phyloP scores from a whole-genome alignment of 2,888 invertebrate species.

The Pyrocoelia pectoralis region DNA sequence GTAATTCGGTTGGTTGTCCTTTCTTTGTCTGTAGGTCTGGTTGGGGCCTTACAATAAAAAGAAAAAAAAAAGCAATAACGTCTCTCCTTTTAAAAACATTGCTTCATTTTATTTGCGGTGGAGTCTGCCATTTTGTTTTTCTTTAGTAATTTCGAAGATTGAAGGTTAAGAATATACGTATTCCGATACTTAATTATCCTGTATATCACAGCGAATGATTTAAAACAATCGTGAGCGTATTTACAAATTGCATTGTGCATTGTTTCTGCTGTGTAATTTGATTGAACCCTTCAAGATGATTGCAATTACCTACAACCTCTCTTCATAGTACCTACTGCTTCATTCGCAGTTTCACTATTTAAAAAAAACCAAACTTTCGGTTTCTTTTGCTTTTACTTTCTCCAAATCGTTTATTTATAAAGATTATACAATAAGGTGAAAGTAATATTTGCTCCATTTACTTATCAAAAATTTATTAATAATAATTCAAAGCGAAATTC shows the following conservation, averaged over 20 bases:
- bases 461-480: neutral
- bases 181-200: conserved; percentile 11
- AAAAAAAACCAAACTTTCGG: conserved; percentile 1
- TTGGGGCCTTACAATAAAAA: conserved; percentile 32
- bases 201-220: conserved; percentile 31
- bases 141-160: conserved; percentile 4
- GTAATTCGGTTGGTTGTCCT: conserved; percentile 34
- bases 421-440: conserved; percentile 17
- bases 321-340: too few species aligned
- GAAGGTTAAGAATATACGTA: neutral
- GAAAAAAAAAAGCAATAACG: conserved; percentile 37
- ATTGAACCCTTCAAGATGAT: neutral
- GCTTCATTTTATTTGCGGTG: conserved; percentile 5
- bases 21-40: conserved; percentile 42
- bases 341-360: neutral
- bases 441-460: conserved; percentile 10
- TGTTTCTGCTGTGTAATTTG: conserved; percentile 22
- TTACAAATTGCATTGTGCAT: conserved; percentile 33
- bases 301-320: neutral
- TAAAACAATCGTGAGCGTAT: conserved; percentile 31
- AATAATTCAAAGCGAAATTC: neutral
- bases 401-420: conserved; percentile 3
- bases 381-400: conserved; percentile 8
- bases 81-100: conserved; percentile 42
- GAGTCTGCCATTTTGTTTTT: conserved; percentile 17